Base-by-base conservation (phyloP, 92 coral and sea anemone species). In the Virgularia gustaviana region DNA sequence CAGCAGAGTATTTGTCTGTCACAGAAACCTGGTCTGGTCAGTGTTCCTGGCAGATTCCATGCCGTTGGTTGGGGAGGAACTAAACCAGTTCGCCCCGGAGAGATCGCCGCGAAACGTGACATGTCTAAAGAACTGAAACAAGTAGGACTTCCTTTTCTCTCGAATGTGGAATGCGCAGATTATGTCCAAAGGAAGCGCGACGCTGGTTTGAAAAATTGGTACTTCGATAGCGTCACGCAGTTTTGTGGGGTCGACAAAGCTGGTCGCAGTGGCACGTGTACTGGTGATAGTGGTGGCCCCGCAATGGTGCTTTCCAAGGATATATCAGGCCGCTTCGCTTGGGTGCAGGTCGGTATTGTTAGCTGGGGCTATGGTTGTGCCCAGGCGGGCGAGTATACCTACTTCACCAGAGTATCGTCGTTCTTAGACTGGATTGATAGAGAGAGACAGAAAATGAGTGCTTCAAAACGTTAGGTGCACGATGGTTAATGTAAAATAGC, bases 221-320 rank as follows among this genome's bases (percentile, higher is more conserved):
- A 68, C 35, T 68, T 86, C n/a, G 80, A 83, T 65, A 45, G 78
- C 37, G n/a, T 70, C 1, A 57, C 73, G 0, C 68, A 81, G 62
- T 88, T 90, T 22, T 88, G 95, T 66, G 95, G 89, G 0, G 87
- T 86, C 15, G 88, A 83, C 57, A 78, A 67, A 0, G 37, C 79
- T 9, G 94, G 87, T 1, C 34, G 45, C 32, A 84, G 41, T 3
- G 88, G 63, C 52, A 23, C 83, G 2, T 88, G 94, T 56, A 25
- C 30, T 0, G 89, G 95, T 27, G 95, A 88, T 52, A 65, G 82
- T 36, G 95, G 89, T 3, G 95, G 95, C 9, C 78, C 89, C 0
- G 75, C 61, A 1, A 49, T 68, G 75, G 75, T 68, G 24, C 27
- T 49, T 3, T 12, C 15, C 22, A 4, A 25, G 6, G 28, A 68